phyloP scores from a whole-genome alignment of 2,113 vertebrate species.

The Nematolebias whitei region DNA sequence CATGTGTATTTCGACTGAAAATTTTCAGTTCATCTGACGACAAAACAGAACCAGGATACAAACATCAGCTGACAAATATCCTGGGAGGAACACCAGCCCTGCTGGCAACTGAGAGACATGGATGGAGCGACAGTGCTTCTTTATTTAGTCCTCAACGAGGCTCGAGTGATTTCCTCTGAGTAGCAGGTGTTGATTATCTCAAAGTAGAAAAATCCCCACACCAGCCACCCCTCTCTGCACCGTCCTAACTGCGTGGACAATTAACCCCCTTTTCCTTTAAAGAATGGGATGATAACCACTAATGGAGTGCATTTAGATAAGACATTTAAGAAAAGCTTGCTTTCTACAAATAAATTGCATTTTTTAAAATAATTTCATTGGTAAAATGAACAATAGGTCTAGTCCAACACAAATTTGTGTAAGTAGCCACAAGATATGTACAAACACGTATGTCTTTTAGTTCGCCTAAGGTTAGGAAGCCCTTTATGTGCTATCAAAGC shows the following conservation, averaged over 20 bases:
- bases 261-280: slow-evolving; percentile 44
- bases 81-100: slow-evolving; percentile 27
- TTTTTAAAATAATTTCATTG: neutral
- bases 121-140: slow-evolving; percentile 41
- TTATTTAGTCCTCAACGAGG: slow-evolving; percentile 61
- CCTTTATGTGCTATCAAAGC: slow-evolving; percentile 38
- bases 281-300: slow-evolving; percentile 60
- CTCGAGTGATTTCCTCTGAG: slow-evolving; percentile 59
- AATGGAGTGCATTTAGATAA: slow-evolving; percentile 57
- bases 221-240: neutral
- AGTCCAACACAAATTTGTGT: neutral
- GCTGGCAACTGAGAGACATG: slow-evolving; percentile 44
- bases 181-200: slow-evolving; percentile 44
- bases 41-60: neutral
- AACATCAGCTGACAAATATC: slow-evolving; percentile 11
- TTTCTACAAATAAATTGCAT: neutral
- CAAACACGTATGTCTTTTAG: slow-evolving; percentile 22
- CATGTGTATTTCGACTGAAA: slow-evolving; percentile 7
- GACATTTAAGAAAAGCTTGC: slow-evolving; percentile 25
- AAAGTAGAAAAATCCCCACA: slow-evolving; percentile 19
- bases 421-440: slow-evolving; percentile 7
- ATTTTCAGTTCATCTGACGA: slow-evolving; percentile 3
- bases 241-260: slow-evolving; percentile 22
- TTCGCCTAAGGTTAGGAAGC: slow-evolving; percentile 5
- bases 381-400: slow-evolving; percentile 6